Percentiles rank a stretch among this genome's conserved stretches.
phyloP scores from a whole-genome alignment of 1,140 invertebrate species.

The Pemphigus obesinymphae region DNA sequence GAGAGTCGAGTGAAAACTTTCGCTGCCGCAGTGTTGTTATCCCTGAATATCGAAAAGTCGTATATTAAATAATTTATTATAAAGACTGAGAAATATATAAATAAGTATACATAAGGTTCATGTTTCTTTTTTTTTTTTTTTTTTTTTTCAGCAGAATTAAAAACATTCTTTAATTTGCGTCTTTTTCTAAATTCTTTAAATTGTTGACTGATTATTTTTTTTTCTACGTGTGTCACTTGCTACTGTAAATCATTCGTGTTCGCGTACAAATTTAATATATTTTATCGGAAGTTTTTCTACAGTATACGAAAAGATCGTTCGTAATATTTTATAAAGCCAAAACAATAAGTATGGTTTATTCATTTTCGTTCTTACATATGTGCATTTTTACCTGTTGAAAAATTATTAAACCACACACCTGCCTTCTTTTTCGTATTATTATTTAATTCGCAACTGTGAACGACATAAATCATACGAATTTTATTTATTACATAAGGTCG shows the following conservation, averaged over 20 bases:
- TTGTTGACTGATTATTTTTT: neutral
- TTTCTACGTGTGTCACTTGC: neutral
- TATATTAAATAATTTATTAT: too few species aligned
- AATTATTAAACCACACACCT: neutral
- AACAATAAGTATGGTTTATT: neutral
- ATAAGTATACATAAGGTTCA: too few species aligned
- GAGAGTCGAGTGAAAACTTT: neutral
- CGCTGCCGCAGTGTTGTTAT: neutral
- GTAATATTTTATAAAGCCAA: neutral
- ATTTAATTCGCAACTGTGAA: neutral
- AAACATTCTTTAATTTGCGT: too few species aligned
- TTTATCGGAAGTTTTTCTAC: neutral
- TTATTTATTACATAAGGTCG: neutral
- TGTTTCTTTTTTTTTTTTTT: too few species aligned
- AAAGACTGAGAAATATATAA: too few species aligned
- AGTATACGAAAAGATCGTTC: neutral
- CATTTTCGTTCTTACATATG: neutral
- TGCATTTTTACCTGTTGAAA: neutral
- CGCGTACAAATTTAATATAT: neutral
- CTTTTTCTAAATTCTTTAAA: neutral
- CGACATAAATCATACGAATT: neutral
- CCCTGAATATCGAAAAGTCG: neutral
- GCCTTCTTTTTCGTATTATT: too few species aligned
- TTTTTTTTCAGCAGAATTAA: too few species aligned
- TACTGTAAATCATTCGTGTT: neutral